Conservation (phyloP, 2,888 invertebrate species). For the Ormyrus pomaceus region DNA sequence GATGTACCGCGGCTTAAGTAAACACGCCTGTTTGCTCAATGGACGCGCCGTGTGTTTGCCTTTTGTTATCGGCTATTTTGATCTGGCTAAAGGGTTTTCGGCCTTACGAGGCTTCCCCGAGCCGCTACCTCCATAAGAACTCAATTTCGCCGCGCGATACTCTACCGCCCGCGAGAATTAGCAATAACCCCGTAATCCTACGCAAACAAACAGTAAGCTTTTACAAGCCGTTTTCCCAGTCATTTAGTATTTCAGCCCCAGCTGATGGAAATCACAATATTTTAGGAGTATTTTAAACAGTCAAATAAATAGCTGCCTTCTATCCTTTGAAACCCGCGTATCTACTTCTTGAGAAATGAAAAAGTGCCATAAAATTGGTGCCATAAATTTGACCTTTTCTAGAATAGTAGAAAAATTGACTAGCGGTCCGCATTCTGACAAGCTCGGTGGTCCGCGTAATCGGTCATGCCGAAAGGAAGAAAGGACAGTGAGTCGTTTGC, state of each 20-base stretch:
- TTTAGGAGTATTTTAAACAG: too few species aligned
- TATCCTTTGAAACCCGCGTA: too few species aligned
- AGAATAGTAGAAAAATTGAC: conserved; percentile 34
- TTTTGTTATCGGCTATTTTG: conserved; percentile 57
- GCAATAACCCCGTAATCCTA: conserved; percentile 21
- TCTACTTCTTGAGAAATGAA: neutral
- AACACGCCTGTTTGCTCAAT: conserved; percentile 52
- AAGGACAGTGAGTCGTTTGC: neutral
- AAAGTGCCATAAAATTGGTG: conserved; percentile 12
- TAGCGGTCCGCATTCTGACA: conserved; percentile 8
- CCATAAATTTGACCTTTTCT: conserved; percentile 35
- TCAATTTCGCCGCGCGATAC: conserved; percentile 26
- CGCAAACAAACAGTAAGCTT: conserved; percentile 3
- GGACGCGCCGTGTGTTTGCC: conserved; percentile 46
- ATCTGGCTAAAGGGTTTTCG: conserved; percentile 50
- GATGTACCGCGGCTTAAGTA: conserved; percentile 49
- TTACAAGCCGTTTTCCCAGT: neutral
- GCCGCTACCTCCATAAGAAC: conserved; percentile 10
- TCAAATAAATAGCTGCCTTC: too few species aligned
- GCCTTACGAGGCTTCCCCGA: neutral
- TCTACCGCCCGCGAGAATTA: conserved; percentile 4
- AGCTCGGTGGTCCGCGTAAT: conserved; percentile 36
- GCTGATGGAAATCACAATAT: too few species aligned
- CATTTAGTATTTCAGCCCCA: neutral
- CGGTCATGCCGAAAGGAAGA: conserved; percentile 1